phyloP scores from a whole-genome alignment of 2,113 vertebrate genomes.

The Saccopteryx leptura region DNA sequence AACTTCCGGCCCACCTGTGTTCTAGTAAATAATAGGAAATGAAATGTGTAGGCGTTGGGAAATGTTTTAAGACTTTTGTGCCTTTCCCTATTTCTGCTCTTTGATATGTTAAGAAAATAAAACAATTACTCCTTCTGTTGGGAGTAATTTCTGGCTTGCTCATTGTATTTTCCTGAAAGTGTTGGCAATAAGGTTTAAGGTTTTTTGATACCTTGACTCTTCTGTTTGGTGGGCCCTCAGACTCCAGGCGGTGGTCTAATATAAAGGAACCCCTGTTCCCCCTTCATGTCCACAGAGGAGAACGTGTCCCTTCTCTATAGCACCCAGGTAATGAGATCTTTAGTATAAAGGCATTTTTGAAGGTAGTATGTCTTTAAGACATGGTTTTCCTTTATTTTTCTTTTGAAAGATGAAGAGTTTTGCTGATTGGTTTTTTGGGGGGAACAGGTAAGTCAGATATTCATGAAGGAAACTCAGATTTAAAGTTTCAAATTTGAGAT shows the following conservation, averaged over 20 bases:
- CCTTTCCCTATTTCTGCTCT: slow-evolving; percentile 42
- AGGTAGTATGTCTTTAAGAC: not conserved
- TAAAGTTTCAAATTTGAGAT: slow-evolving; percentile 1
- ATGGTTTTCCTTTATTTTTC: not conserved
- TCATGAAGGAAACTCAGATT: not conserved
- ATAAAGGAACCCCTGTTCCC: not conserved
- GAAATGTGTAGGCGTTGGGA: not conserved
- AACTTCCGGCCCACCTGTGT: not conserved
- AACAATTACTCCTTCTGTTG: not conserved
- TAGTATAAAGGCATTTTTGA: not conserved
- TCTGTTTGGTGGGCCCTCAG: not conserved
- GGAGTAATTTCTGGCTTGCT: not conserved
- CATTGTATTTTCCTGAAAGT: not conserved
- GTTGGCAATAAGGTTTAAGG: not conserved
- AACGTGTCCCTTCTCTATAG: not conserved
- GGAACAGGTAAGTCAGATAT: not conserved
- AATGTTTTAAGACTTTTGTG: not conserved
- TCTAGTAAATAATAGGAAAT: slow-evolving; percentile 42
- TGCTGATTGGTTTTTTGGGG: not conserved
- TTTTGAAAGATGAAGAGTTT: slow-evolving; percentile 24
- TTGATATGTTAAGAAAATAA: slow-evolving; percentile 35
- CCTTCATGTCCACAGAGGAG: not conserved
- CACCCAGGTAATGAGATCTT: not conserved
- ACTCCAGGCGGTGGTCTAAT: not conserved
- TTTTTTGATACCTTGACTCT: not conserved